Conservation (phyloP, 2,888 invertebrate species). For the Clunio marinus region DNA sequence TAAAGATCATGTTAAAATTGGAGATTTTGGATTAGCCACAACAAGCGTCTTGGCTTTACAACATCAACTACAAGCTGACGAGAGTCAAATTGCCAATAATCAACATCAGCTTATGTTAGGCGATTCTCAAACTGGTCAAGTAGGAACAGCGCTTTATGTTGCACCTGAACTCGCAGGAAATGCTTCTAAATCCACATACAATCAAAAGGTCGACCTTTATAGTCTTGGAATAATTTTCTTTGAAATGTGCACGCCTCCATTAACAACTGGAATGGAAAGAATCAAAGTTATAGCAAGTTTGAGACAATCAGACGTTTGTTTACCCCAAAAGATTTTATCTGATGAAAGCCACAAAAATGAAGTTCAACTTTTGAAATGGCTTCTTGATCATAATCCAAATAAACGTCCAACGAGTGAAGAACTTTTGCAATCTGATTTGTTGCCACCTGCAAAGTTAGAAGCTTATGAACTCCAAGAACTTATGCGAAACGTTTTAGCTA, state of each 20-base stretch:
- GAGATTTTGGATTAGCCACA: constrained; percentile 95
- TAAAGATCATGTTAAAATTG: constrained; percentile 86
- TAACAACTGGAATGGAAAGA: constrained; percentile 86
- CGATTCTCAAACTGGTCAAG: constrained; percentile 64
- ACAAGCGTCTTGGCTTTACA: constrained; percentile 59
- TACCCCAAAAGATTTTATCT: constrained; percentile 64
- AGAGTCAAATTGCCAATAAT: background rate
- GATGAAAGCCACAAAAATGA: constrained; percentile 47
- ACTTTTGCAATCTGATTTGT: constrained; percentile 71
- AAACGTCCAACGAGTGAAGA: constrained; percentile 81
- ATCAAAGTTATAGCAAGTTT: constrained; percentile 70
- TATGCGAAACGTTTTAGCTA: constrained; percentile 73
- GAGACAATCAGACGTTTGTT: constrained; percentile 61
- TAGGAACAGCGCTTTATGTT: constrained; percentile 92
- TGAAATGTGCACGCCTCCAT: constrained; percentile 87
- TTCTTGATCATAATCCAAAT: constrained; percentile 79
- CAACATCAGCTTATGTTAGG: constrained; percentile 40
- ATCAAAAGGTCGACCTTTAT: constrained; percentile 86
- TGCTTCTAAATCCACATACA: constrained; percentile 69
- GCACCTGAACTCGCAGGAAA: constrained; percentile 83
- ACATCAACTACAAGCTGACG: constrained; percentile 42
- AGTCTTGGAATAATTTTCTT: constrained; percentile 88
- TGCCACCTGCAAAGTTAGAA: constrained; percentile 83
- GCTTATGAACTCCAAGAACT: constrained; percentile 80
- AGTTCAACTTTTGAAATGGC: constrained; percentile 61